Base-by-base conservation (phyloP, 1,140 invertebrate genomes). In the Leptopilina boulardi region DNA sequence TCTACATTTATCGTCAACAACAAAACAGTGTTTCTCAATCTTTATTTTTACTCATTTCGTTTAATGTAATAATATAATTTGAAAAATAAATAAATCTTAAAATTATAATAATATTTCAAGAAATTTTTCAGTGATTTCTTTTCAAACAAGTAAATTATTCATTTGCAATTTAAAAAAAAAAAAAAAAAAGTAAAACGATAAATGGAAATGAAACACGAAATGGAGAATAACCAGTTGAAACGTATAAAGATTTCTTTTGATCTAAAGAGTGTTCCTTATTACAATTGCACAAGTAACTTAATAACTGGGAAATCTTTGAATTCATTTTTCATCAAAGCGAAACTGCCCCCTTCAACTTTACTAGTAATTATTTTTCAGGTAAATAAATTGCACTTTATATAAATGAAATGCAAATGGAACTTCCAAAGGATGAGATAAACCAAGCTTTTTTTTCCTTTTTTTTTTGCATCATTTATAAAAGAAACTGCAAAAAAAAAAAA, bases 271-370 rank as follows among this genome's bases (percentile, higher is more conserved):
- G 10, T 26, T 66, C 15, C 26, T 30, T 66, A 15, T 66, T 30
- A 66, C 26, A 66, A 66, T 30, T 30, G 59, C 59, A 66, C 59
- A 66, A 66, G 59, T 66, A 66, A 66, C 59, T 30, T 66, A 34
- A 66, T 66, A 30, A 66, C 59, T 66, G n/a, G 3, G 26, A 66
- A 66, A 66, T 66, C 59, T 66, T 66, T 66, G 59, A 66, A 23
- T 66, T 26, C 23, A 30, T n/a, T 23, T 66, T 66, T 15, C 21
- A 34, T 30, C 5, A 66, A n/a, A 34, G 59, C 3, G n/a, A n/a
- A 34, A 66, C 56, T 66, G 11, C 11, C 56, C 15, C 15, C 34
- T 38, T 30, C 11, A 66, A 66, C 56, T 26, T 66, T 13, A 15
- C 23, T 3, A 30, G 56, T 66, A 66, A 66, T 66, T 66, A 66